Base-by-base conservation (phyloP, 2,797 vertebrate species). In the Pseudocheirus occidentalis region DNA sequence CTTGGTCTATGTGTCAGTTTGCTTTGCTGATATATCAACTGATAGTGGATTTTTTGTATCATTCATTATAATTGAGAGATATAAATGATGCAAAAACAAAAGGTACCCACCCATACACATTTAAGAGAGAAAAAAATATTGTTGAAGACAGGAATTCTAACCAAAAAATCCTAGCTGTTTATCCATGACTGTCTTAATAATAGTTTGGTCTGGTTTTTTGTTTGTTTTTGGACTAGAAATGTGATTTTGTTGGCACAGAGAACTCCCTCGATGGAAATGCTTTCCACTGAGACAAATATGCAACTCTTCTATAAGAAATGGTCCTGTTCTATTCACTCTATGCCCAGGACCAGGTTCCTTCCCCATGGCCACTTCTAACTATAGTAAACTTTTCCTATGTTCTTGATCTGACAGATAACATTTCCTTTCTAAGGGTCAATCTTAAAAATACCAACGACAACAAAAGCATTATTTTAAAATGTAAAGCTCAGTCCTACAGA, bases 381-480 rank as follows among this genome's bases (percentile, higher is more conserved):
- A 93, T 89, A 93, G 90, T 28, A 94, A 95, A 96, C 73, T 29
- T 89, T 81, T 13, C 53, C 93, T 95, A 66, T 55, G 66, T 87
- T 96, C 90, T 95, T 93, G 58, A 94, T 96, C 92, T 96, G 54
- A 92, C 92, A 55, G 24, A 59, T 93, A 95, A 46, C 94, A 96
- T 90, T 54, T 52, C 93, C 95, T 94, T 94, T 95, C 92, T 97
- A 96, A 95, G 90, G 54, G 95, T 58, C 50, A 66, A 55, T 12
- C 92, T 93, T 94, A 59, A 96, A 97, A 97, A 93, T 96, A 93
- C 40, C 4, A 52, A 40, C 94, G 73, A 95, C 62, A 96, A 91
- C 52, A 91, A 59, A 94, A 87, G 55, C 94, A 40, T 90, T 56
- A 93, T 96, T 95, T 97, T 94, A 52, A 92, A 87, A 90, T 95